Conservation (phyloP, 2,888 invertebrate genomes). For the Tryphoninae sp. region DNA sequence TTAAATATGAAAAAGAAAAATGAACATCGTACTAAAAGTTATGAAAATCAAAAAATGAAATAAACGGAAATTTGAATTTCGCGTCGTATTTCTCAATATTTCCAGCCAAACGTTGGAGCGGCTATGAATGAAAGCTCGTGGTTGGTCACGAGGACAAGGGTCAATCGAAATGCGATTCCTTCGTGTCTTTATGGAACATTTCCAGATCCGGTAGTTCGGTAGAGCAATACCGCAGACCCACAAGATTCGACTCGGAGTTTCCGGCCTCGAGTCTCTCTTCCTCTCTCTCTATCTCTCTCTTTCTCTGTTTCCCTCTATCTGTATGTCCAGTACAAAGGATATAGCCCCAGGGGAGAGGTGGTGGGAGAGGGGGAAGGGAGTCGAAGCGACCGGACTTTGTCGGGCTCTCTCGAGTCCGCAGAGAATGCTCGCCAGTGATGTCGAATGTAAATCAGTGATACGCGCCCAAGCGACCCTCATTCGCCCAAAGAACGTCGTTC, state of each 20-base stretch:
- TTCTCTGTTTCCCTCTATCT: constrained; percentile 31
- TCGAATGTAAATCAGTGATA: constrained; percentile 70
- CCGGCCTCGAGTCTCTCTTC: constrained; percentile 46
- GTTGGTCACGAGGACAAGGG: constrained; percentile 54
- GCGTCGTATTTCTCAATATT: constrained; percentile 12
- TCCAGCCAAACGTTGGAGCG: constrained; percentile 21
- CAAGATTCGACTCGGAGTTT: constrained; percentile 61
- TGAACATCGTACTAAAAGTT: not conserved
- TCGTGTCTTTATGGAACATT: constrained; percentile 65
- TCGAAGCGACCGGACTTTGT: constrained; percentile 55
- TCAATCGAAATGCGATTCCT: constrained; percentile 63
- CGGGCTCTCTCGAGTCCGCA: constrained; percentile 45
- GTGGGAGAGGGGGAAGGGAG: not conserved
- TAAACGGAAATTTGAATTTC: not conserved
- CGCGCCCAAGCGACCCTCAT: constrained; percentile 65
- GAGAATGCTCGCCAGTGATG: constrained; percentile 59
- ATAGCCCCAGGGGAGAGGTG: constrained; percentile 48
- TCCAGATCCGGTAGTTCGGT: constrained; percentile 62
- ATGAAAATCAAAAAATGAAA: not conserved
- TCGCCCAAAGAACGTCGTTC: constrained; percentile 61
- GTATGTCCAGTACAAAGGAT: constrained; percentile 57
- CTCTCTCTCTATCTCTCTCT: constrained; percentile 18
- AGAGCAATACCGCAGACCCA: constrained; percentile 63
- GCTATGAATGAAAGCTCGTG: constrained; percentile 35
- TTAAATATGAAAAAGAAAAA: not conserved